Evolutionary conservation across 2,888 invertebrate species (phyloP).

Genomic region (Trichopoda pennipes): DNA sequence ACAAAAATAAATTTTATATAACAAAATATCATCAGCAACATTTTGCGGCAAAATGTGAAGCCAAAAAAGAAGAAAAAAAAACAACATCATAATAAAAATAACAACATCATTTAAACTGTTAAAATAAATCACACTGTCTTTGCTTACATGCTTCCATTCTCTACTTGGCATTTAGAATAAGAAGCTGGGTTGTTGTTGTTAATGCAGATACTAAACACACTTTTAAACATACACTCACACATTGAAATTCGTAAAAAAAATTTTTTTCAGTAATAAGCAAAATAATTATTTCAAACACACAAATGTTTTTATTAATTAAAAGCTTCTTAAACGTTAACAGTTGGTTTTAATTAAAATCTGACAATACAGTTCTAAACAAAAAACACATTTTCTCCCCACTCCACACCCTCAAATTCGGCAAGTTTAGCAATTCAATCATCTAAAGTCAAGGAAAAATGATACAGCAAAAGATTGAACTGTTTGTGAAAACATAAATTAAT

Average conservation of each 20-base stretch:
- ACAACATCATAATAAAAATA: constrained; percentile 10
- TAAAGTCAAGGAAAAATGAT: no score
- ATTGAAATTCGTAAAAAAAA: neutral
- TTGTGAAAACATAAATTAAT: no score
- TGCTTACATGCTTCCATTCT: neutral
- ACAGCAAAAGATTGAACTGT: no score
- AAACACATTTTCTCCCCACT: no score
- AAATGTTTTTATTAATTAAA: constrained; percentile 59
- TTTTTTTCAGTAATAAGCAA: neutral
- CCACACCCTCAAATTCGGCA: no score
- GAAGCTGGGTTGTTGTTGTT: neutral
- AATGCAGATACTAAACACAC: neutral
- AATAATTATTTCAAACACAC: constrained; percentile 29
- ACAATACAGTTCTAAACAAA: neutral
- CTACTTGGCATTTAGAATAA: neutral
- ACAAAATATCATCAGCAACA: constrained; percentile 20
- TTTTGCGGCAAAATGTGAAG: constrained; percentile 22
- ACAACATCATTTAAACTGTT: constrained; percentile 10
- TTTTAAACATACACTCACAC: neutral
- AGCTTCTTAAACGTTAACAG: constrained; percentile 59
- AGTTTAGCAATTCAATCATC: no score
- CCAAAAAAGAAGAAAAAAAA: constrained; percentile 13
- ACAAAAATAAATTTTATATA: neutral
- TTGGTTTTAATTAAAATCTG: constrained; percentile 46
- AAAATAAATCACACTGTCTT: constrained; percentile 35